phyloP scores from a whole-genome alignment of 2,888 invertebrate species.

The Eilema caniola region DNA sequence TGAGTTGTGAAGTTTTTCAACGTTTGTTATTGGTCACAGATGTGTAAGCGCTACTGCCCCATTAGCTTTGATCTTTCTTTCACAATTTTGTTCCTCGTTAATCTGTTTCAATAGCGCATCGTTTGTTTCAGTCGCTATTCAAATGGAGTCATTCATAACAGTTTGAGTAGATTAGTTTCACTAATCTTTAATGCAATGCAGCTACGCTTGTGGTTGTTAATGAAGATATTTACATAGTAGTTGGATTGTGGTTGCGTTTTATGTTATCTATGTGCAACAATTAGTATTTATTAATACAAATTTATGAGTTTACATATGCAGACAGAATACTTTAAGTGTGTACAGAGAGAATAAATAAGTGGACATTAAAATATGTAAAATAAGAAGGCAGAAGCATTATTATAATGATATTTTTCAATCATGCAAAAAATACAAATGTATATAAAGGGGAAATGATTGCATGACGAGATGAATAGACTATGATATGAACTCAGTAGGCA shows the following conservation, averaged over 20 bases:
- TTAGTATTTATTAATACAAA: not conserved
- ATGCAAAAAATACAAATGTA: not conserved
- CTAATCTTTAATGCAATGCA: constrained; percentile 27
- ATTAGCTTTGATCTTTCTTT: constrained; percentile 48
- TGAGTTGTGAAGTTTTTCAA: constrained; percentile 24
- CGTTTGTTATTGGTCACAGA: constrained; percentile 33
- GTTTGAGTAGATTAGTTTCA: constrained; percentile 35
- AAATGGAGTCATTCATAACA: constrained; percentile 43
- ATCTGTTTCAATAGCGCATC: constrained; percentile 25
- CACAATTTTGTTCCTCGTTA: constrained; percentile 31
- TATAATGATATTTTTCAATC: not conserved
- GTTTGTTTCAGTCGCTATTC: constrained; percentile 40
- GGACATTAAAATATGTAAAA: not conserved
- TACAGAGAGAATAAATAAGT: not conserved
- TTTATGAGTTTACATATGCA: not conserved
- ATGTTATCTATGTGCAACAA: constrained; percentile 6
- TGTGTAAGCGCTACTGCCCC: constrained; percentile 28
- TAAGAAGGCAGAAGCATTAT: not conserved
- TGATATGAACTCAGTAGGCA: not conserved
- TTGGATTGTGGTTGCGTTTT: constrained; percentile 5
- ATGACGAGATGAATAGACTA: constrained; percentile 3
- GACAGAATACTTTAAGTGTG: not conserved
- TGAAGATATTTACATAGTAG: constrained; percentile 19
- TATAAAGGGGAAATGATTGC: not conserved
- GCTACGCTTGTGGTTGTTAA: constrained; percentile 15